A percentile compares a stretch with the other conserved stretches of the same genome.
Evolutionary conservation across 2,113 vertebrate species (phyloP).

Genomic region (Lycaon pictus): DNA sequence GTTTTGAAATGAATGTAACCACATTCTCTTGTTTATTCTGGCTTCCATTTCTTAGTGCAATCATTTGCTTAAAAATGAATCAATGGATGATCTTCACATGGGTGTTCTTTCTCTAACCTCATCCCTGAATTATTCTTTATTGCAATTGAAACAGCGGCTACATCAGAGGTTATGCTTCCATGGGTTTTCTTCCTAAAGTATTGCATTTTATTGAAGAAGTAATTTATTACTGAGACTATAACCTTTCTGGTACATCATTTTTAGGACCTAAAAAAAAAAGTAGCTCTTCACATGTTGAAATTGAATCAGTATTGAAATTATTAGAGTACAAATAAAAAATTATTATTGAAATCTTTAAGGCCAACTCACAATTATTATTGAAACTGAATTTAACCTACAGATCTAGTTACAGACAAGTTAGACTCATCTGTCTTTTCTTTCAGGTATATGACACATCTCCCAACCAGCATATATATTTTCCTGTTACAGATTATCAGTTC

Average conservation of each 20-base stretch:
- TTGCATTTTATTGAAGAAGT: constrained; percentile 27
- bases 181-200: background rate
- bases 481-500: background rate
- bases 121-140: background rate
- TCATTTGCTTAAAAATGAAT: background rate
- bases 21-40: background rate
- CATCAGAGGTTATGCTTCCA: background rate
- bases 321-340: constrained; percentile 31
- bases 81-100: background rate
- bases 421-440: background rate
- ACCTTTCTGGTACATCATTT: constrained; percentile 26
- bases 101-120: background rate
- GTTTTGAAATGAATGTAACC: background rate
- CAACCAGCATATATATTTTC: background rate
- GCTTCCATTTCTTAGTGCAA: background rate
- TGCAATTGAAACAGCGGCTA: background rate
- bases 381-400: background rate
- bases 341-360: background rate
- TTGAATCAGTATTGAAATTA: constrained; percentile 3
- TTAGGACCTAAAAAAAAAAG: constrained; percentile 12
- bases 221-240: constrained; percentile 15
- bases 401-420: background rate
- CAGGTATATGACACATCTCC: background rate
- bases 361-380: background rate
- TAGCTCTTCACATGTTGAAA: background rate